Conservation (phyloP, 2,888 invertebrate genomes). For the Agriopis leucophaearia region DNA sequence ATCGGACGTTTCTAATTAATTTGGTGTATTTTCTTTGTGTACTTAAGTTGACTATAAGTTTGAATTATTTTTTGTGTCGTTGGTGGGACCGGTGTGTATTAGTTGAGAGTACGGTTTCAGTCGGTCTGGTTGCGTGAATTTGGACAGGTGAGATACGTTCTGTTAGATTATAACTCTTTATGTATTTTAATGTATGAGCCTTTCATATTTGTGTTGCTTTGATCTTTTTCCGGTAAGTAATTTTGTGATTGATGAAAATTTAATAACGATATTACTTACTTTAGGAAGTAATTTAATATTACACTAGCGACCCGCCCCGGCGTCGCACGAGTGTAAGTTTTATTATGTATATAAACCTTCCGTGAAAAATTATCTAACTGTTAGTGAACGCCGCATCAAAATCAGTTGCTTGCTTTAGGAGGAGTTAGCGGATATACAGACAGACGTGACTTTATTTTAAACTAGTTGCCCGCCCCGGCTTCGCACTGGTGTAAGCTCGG, state of each 20-base stretch:
- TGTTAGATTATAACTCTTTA: conserved; percentile 16
- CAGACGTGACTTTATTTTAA: too few species aligned
- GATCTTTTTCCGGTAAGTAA: conserved; percentile 3
- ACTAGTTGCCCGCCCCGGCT: too few species aligned
- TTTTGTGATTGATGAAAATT: background rate
- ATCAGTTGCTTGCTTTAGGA: too few species aligned
- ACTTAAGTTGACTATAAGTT: conserved; percentile 37
- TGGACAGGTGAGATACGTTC: conserved; percentile 24
- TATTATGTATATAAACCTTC: too few species aligned
- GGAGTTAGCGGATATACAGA: too few species aligned
- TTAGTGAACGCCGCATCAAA: too few species aligned
- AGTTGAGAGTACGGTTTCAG: conserved; percentile 12
- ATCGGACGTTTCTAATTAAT: conserved; percentile 17
- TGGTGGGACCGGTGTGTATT: conserved; percentile 58
- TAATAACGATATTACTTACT: background rate
- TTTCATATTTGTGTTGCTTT: background rate
- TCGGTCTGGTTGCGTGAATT: conserved; percentile 13
- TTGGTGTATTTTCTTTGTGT: conserved; percentile 39
- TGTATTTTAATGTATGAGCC: background rate
- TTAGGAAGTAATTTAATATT: too few species aligned
- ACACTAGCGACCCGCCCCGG: too few species aligned
- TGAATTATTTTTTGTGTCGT: conserved; percentile 47
- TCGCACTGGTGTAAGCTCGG: too few species aligned
- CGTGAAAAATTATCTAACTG: too few species aligned
- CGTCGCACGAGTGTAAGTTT: too few species aligned